Evolutionary conservation across 2,797 vertebrate species (phyloP).

Genomic region (Hemitrygon akajei): DNA sequence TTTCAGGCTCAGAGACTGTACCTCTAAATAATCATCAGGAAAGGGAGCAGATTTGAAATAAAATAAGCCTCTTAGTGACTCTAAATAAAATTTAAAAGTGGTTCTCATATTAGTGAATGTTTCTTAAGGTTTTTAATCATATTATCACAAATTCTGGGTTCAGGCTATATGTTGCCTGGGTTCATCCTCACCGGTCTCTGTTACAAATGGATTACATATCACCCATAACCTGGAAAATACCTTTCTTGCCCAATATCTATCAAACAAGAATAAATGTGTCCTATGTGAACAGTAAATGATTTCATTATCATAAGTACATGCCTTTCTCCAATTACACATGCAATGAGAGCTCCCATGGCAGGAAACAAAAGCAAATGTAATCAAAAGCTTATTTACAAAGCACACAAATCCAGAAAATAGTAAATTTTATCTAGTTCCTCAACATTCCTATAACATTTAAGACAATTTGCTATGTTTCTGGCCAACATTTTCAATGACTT

Average conservation of each 20-base stretch:
- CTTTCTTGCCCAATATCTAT: not conserved
- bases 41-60: not conserved
- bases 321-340: not conserved
- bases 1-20: too few species aligned
- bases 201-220: not conserved
- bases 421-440: not conserved
- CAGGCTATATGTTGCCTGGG: not conserved
- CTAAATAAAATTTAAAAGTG: not conserved
- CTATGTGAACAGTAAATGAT: not conserved
- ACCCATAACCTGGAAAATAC: not conserved
- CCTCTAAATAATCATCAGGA: too few species aligned
- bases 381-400: not conserved
- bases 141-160: not conserved
- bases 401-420: not conserved
- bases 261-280: not conserved
- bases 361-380: not conserved
- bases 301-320: not conserved
- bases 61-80: not conserved
- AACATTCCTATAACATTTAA: not conserved
- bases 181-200: not conserved
- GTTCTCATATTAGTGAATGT: not conserved
- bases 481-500: not conserved
- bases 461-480: not conserved
- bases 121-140: not conserved
- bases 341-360: not conserved